These are phyloP conservation scores for Erebia aethiops DNA, from an alignment of 2,888 invertebrate genomes.

Conservation along the genomic window DNA sequence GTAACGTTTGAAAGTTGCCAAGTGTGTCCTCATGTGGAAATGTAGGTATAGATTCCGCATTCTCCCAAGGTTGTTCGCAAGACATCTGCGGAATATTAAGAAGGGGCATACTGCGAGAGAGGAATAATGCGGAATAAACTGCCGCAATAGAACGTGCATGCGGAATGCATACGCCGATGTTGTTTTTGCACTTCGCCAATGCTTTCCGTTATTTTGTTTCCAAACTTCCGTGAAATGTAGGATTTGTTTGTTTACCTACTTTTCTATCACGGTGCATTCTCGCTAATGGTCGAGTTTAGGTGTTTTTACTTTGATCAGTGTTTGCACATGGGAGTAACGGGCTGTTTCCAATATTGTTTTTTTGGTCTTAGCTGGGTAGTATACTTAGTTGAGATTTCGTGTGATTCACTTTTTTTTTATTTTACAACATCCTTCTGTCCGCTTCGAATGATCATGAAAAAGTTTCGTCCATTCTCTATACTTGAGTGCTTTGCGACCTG, in stretches of 20 bases:
- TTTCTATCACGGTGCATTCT: slow-evolving; percentile 20
- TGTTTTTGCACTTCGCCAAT: slow-evolving; percentile 17
- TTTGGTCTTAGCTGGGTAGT: neutral
- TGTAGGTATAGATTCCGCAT: slow-evolving; percentile 64
- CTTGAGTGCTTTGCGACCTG: too few species aligned
- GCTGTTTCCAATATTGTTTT: neutral
- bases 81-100: slow-evolving; percentile 69
- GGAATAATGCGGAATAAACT: slow-evolving; percentile 76
- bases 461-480: too few species aligned
- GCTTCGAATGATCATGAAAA: too few species aligned
- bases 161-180: slow-evolving; percentile 24
- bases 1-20: slow-evolving; percentile 55
- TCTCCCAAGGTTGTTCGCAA: slow-evolving; percentile 59
- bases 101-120: slow-evolving; percentile 46
- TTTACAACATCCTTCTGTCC: too few species aligned
- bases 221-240: slow-evolving; percentile 22
- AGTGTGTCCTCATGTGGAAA: slow-evolving; percentile 52
- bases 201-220: slow-evolving; percentile 18
- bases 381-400: too few species aligned
- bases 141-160: slow-evolving; percentile 69
- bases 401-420: too few species aligned
- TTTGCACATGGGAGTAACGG: neutral
- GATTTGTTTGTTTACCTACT: slow-evolving; percentile 25
- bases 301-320: slow-evolving; percentile 14
- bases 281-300: slow-evolving; percentile 15